Conservation (phyloP, 2,113 vertebrate genomes). For the Percina caprodes region DNA sequence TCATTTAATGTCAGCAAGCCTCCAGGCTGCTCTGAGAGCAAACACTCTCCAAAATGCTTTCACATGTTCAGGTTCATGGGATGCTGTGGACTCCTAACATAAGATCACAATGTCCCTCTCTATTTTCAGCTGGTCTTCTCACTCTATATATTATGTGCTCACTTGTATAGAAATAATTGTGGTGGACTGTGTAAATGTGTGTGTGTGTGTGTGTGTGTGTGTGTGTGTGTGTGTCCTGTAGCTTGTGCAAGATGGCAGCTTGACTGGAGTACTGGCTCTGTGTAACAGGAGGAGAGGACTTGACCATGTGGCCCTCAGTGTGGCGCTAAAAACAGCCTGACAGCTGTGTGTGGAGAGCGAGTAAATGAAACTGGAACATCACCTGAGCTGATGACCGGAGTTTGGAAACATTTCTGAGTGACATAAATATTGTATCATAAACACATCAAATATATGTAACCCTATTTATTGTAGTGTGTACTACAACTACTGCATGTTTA, state of each 20-base stretch:
- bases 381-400: conserved; percentile 50
- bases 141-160: conserved; percentile 20
- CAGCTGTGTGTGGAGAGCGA: conserved; percentile 68
- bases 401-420: conserved; percentile 23
- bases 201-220: conserved; percentile 6
- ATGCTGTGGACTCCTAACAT: conserved; percentile 41
- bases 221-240: conserved; percentile 25
- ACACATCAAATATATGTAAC: neutral
- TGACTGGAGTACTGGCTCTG: conserved; percentile 38
- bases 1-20: conserved; percentile 16
- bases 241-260: conserved; percentile 29
- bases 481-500: neutral
- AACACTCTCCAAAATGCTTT: conserved; percentile 41
- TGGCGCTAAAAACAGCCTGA: conserved; percentile 74
- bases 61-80: conserved; percentile 42
- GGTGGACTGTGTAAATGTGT: neutral
- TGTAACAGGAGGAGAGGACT: conserved; percentile 77
- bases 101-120: conserved; percentile 46
- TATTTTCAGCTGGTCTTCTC: conserved; percentile 53
- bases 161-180: conserved; percentile 41
- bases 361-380: conserved; percentile 54
- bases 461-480: neutral
- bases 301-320: conserved; percentile 65
- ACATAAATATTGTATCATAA: conserved; percentile 7
- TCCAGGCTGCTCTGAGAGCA: conserved; percentile 3